phyloP scores from a whole-genome alignment of 2,113 vertebrate species.

The Agelaius tricolor region DNA sequence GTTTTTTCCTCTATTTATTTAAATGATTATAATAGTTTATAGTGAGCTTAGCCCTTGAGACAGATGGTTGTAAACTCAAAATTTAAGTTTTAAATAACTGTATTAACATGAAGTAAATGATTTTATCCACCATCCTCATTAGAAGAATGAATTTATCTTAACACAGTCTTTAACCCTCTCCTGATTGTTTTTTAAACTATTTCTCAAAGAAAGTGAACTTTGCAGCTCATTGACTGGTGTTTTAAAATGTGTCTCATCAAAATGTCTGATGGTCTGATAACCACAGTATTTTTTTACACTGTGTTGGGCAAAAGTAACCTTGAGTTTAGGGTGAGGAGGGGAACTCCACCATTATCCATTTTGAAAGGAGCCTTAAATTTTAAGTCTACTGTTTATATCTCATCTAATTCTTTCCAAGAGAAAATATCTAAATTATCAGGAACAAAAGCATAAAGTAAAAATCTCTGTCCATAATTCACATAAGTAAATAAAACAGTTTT shows the following conservation, averaged over 20 bases:
- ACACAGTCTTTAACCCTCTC: slow-evolving; percentile 49
- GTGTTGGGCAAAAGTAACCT: background rate
- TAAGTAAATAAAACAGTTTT: background rate
- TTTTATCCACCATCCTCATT: slow-evolving; percentile 67
- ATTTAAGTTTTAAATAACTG: slow-evolving; percentile 80
- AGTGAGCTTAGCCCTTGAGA: slow-evolving; percentile 77
- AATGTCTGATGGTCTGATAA: background rate
- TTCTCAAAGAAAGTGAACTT: slow-evolving; percentile 40
- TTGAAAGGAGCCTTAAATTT: background rate
- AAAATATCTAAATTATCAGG: background rate
- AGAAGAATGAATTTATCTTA: slow-evolving; percentile 52
- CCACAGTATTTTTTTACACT: background rate
- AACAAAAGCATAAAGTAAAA: slow-evolving; percentile 10
- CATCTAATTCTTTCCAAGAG: background rate
- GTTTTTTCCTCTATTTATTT: slow-evolving; percentile 80
- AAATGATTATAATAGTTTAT: slow-evolving; percentile 81
- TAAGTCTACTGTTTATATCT: background rate
- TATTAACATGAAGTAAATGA: slow-evolving; percentile 74
- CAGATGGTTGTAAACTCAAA: slow-evolving; percentile 79
- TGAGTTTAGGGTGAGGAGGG: background rate
- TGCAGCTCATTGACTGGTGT: background rate
- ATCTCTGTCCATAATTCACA: background rate
- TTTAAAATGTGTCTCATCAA: slow-evolving; percentile 16
- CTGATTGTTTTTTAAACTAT: background rate
- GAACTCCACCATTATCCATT: background rate